Evolutionary conservation across 2,888 invertebrate species (phyloP).

Genomic region (Resseliella maxima): DNA sequence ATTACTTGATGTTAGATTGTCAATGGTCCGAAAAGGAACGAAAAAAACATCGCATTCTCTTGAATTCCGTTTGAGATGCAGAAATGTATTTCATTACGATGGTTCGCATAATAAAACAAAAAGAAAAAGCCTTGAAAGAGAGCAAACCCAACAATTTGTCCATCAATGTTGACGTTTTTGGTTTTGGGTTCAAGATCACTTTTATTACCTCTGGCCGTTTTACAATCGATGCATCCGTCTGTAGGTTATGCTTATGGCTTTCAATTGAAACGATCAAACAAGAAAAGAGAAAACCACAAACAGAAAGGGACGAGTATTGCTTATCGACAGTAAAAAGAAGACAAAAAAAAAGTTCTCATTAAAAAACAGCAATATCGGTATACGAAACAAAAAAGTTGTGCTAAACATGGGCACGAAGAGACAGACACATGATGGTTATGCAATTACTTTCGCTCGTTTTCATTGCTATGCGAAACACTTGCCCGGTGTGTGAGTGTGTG

Average conservation of each 20-base stretch:
- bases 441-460: slow-evolving; percentile 29
- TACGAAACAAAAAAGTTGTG: neutral
- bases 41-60: neutral
- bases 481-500: neutral
- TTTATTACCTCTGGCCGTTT: slow-evolving; percentile 3
- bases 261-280: slow-evolving; percentile 41
- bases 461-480: neutral
- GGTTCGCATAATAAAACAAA: neutral
- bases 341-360: neutral
- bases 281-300: neutral
- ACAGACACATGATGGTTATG: slow-evolving; percentile 22
- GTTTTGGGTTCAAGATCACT: slow-evolving; percentile 45
- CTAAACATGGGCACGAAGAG: neutral
- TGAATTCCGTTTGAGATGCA: neutral
- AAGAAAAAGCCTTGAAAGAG: slow-evolving; percentile 10
- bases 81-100: neutral
- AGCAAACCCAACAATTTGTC: slow-evolving; percentile 54
- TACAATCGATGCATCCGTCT: slow-evolving; percentile 29
- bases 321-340: neutral
- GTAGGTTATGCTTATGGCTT: neutral
- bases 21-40: no score
- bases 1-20: neutral
- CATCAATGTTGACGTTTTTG: slow-evolving; percentile 56
- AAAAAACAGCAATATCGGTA: neutral
- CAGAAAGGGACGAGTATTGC: neutral